Evolutionary conservation across 2,888 invertebrate species (phyloP).

Genomic region (Amorpha juglandis): DNA sequence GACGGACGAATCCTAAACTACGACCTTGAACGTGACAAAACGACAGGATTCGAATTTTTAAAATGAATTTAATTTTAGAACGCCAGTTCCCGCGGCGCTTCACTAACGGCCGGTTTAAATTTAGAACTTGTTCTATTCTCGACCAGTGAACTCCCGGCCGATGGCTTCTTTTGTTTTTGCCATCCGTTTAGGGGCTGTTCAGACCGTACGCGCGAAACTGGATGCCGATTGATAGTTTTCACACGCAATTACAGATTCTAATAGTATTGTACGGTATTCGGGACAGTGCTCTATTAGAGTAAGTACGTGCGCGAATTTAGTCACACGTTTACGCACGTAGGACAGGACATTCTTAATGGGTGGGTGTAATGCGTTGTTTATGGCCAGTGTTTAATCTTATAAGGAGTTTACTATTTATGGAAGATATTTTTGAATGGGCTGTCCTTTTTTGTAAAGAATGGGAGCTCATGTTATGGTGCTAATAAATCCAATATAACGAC

Average conservation of each 20-base stretch:
- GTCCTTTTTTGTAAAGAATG: slow-evolving; percentile 13
- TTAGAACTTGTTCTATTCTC: slow-evolving; percentile 80
- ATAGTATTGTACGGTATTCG: not conserved
- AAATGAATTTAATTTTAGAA: slow-evolving; percentile 72
- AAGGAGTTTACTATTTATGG: slow-evolving; percentile 16
- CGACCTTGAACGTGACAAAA: slow-evolving; percentile 82
- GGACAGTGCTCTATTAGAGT: slow-evolving; percentile 13
- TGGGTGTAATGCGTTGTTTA: slow-evolving; percentile 1
- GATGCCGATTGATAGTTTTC: slow-evolving; percentile 5
- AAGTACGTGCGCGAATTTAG: slow-evolving; percentile 14
- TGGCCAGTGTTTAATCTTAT: slow-evolving; percentile 16
- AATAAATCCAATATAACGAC: not conserved
- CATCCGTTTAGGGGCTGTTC: slow-evolving; percentile 47
- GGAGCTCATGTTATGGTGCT: slow-evolving; percentile 29
- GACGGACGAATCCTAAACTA: slow-evolving; percentile 51
- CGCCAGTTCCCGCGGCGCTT: slow-evolving; percentile 74
- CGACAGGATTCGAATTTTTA: slow-evolving; percentile 72
- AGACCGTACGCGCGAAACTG: slow-evolving; percentile 19
- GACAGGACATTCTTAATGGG: slow-evolving; percentile 9
- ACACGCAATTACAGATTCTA: slow-evolving; percentile 4
- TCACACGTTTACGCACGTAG: slow-evolving; percentile 9
- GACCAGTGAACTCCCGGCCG: slow-evolving; percentile 78
- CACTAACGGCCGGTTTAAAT: slow-evolving; percentile 77
- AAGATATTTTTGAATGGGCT: slow-evolving; percentile 18
- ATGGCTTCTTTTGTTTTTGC: slow-evolving; percentile 78